These are phyloP conservation scores for Blastomussa wellsi DNA, from an alignment of 92 coral and sea anemone species.

Conservation along the genomic window DNA sequence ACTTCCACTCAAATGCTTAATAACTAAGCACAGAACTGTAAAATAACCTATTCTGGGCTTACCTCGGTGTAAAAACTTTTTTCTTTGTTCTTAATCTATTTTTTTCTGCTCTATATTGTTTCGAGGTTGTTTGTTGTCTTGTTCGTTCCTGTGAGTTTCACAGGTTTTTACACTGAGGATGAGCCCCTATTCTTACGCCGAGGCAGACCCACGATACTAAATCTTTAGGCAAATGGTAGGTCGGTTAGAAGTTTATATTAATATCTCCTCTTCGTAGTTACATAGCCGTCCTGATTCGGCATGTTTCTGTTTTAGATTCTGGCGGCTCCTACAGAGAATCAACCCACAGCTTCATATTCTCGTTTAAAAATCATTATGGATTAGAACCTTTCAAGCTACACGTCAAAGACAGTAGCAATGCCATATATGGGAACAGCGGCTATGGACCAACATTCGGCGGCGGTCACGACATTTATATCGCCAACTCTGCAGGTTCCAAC, in stretches of 20 bases:
- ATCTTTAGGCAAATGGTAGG: too few relatives aligned
- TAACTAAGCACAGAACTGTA: too few relatives aligned
- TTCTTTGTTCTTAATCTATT: too few relatives aligned
- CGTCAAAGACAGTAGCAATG: conserved; percentile 22
- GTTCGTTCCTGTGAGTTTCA: too few relatives aligned
- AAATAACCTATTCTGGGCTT: too few relatives aligned
- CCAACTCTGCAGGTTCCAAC: conserved; percentile 56
- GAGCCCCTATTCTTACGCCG: too few relatives aligned
- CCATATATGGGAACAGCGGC: conserved; percentile 58
- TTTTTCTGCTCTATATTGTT: too few relatives aligned
- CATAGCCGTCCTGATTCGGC: not conserved
- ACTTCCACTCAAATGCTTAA: too few relatives aligned
- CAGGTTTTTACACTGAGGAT: too few relatives aligned
- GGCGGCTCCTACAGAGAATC: conserved; percentile 58
- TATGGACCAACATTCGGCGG: conserved; percentile 70
- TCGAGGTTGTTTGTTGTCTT: too few relatives aligned
- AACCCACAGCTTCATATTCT: conserved; percentile 65
- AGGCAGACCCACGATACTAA: too few relatives aligned
- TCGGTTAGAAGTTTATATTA: not conserved
- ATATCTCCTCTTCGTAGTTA: not conserved
- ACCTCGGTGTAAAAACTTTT: too few relatives aligned
- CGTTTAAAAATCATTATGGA: conserved; percentile 58
- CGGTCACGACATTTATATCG: conserved; percentile 63
- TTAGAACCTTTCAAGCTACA: conserved; percentile 63
- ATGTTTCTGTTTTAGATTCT: conserved; percentile 45